phyloP scores from a whole-genome alignment of 2,113 vertebrate species.

The Syrmaticus mikado region DNA sequence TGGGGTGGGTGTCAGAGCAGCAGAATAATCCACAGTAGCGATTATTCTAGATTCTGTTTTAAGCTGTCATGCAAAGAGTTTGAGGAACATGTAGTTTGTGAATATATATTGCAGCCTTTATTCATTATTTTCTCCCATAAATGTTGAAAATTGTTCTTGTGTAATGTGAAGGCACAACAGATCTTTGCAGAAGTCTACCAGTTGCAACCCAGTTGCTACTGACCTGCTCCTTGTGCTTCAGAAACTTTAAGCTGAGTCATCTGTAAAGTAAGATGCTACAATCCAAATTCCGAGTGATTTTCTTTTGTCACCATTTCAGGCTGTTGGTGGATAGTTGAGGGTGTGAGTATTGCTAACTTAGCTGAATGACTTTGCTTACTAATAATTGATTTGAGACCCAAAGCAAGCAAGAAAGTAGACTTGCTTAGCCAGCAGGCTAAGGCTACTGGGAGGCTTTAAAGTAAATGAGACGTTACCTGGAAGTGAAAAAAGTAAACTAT shows the following conservation, averaged over 20 bases:
- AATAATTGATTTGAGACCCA: too few relatives aligned
- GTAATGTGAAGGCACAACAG: too few relatives aligned
- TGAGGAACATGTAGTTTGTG: background rate
- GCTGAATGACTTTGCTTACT: background rate
- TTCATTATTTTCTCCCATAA: background rate
- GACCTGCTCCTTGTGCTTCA: too few relatives aligned
- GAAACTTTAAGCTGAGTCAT: background rate
- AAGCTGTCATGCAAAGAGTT: background rate
- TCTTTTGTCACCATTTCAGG: background rate
- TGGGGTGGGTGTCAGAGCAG: background rate
- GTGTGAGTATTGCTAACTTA: background rate
- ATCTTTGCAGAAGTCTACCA: background rate
- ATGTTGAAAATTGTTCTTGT: background rate
- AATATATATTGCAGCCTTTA: background rate
- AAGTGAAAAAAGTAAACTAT: background rate
- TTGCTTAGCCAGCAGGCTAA: background rate
- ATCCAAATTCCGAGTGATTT: background rate
- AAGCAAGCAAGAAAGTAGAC: background rate
- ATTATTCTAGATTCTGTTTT: background rate
- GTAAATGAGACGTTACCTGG: background rate
- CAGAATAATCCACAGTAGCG: background rate
- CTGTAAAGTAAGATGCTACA: too few relatives aligned
- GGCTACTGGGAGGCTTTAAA: background rate
- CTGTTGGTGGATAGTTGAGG: background rate
- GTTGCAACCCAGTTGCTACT: background rate